phyloP scores from a whole-genome alignment of 2,797 vertebrate species.

The Zonotrichia albicollis region DNA sequence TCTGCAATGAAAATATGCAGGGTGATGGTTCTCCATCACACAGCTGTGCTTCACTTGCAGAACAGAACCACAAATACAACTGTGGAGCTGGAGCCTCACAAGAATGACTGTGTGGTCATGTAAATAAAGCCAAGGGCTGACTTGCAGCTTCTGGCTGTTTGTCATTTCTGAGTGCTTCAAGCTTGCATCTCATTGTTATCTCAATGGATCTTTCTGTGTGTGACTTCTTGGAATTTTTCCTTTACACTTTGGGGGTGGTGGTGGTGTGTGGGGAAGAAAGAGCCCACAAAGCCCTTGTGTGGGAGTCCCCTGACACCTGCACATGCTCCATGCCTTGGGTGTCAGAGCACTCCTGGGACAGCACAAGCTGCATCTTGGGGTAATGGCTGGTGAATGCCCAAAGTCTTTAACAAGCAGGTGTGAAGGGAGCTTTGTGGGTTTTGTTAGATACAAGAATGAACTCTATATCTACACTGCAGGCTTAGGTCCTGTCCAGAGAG shows the following conservation, averaged over 20 bases:
- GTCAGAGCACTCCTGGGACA: background rate
- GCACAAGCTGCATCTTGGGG: background rate
- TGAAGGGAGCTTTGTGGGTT: background rate
- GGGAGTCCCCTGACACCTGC: background rate
- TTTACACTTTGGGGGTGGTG: background rate
- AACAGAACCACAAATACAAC: background rate
- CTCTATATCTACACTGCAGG: background rate
- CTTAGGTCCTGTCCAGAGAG: background rate
- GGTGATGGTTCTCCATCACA: background rate
- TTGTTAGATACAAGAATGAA: background rate
- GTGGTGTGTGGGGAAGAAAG: background rate
- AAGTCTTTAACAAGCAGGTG: background rate
- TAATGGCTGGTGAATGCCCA: background rate
- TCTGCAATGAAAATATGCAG: background rate
- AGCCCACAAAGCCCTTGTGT: background rate
- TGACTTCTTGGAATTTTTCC: background rate
- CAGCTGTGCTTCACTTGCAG: background rate
- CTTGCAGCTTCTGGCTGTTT: background rate
- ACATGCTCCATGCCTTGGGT: background rate
- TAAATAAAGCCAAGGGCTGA: slow-evolving; percentile 7
- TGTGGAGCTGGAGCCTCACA: background rate
- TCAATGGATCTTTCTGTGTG: background rate
- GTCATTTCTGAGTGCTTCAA: background rate
- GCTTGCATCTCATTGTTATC: background rate
- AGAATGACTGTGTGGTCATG: background rate